Evolutionary conservation across 1,140 invertebrate genomes (phyloP), one percentile per base, ranked within the genome.

Genomic region (Aporrectodea caliginosa): DNA sequence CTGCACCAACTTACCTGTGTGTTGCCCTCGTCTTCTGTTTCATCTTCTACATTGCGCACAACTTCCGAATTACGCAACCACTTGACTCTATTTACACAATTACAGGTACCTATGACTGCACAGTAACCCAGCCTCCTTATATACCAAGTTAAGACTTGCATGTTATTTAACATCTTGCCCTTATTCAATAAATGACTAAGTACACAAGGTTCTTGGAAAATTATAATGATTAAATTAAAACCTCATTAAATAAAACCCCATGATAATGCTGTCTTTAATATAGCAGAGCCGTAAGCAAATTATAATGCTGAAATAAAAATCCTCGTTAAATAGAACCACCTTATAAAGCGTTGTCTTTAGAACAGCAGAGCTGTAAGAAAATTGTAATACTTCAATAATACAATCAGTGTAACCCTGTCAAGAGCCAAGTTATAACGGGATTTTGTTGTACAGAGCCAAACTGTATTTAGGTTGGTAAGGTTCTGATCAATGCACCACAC

Each of bases 41-140:
- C 29, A 92, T 94, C 84, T 87, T 94, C 72, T 97, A 97, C 88
- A 94, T 95, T 16, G 92, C 93, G 80, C 90, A 94, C 29, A 95
- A 94, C 85, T 90, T 94, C 74, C 90, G 91, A 30, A 90, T 94
- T 87, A 94, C 93, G 58, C 91, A 92, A 16, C 86, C 92, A 83
- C 90, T 94, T 35, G 90, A 94, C 87, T 91, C 92, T 81, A 84
- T 92, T 27, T 89, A 88, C 76, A 93, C 93, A 1, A 91, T 96
- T 77, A 91, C 86, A 71, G 94, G 95, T 90, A 84, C 89, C 80
- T 87, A 84, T 16, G 30, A 16, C 6, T 12, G 12, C 16, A 75
- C 34, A 35, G 16, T 75, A 14, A 12, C 6, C 35, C 34, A 32
- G n/a, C 69, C 27, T 33, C 16, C 68, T 14, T 29, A 30, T 27